Evolutionary conservation across 2,113 vertebrate species (phyloP), one percentile per base, ranked within the genome.

Genomic region (Corapipo altera): DNA sequence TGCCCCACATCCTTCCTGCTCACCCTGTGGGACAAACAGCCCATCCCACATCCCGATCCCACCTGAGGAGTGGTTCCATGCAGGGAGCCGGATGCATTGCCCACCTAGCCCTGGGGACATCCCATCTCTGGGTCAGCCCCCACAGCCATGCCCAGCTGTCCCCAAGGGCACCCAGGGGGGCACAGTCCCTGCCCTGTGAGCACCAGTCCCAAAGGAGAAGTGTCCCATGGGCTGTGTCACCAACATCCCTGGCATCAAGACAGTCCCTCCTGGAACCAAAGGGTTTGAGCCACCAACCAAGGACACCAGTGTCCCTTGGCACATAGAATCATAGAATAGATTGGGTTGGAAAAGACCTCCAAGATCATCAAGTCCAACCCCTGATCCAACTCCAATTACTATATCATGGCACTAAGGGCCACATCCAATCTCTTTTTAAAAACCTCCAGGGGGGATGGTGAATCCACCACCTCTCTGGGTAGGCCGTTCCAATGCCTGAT

Each of bases 221-320:
- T 5, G n/a, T 46, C 52, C 62, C 71, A 70, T 0, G 0, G 23
- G 35, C 41, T 44, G 33, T 39, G 12, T 32, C 73, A 89, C 44
- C 46, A 41, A 43, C 44, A 72, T 20, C 37, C 43, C 26, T 17
- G 22, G 8, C 65, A 75, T 39, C 66, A 58, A 54, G 30, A 64
- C 14, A 37, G 51, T 72, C 28, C 54, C 13, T 69, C 41, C 41
- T 28, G 69, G n/a, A 33, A 83, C n/a, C 52, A n/a, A 79, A 52
- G 66, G 28, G 18, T 85, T 72, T 69, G 54, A 62, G 51, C 23
- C 52, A 85, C 46, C 65, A 64, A 28, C 16, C 9, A 55, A 85
- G 75, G 69, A 49, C 64, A 46, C 11, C 65, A 26, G n/a, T 17
- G 37, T 70, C 65, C 48, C 64, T 32, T 41, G 58, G 54, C 44